Conservation (phyloP, 2,888 invertebrate genomes). For the Chelonus formosanus region DNA sequence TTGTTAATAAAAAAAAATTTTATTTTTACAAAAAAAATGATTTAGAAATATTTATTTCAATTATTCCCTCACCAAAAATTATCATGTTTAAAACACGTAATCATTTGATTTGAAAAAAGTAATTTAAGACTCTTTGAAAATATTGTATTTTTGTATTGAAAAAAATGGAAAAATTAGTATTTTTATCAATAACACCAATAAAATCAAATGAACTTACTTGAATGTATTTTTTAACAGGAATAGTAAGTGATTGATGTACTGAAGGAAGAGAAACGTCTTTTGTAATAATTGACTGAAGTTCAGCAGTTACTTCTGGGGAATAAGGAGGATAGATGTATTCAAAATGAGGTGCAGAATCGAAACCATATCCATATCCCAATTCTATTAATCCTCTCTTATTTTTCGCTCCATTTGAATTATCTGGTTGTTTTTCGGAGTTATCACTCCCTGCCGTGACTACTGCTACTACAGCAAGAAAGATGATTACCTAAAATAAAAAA, state of each 20-base stretch:
- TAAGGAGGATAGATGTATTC: conserved; percentile 20
- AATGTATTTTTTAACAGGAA: conserved; percentile 66
- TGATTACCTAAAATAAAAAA: neutral
- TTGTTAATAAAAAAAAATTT: too few relatives aligned
- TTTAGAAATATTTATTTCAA: too few relatives aligned
- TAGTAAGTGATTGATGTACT: conserved; percentile 48
- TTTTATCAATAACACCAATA: too few relatives aligned
- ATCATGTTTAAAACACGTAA: too few relatives aligned
- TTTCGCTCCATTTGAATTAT: conserved; percentile 42
- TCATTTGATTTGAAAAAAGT: too few relatives aligned
- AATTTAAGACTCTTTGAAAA: too few relatives aligned
- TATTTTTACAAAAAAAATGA: too few relatives aligned
- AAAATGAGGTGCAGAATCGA: neutral
- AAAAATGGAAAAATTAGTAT: too few relatives aligned
- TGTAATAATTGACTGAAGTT: too few relatives aligned
- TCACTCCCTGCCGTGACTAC: conserved; percentile 54
- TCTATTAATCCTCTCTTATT: conserved; percentile 53
- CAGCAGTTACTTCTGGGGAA: conserved; percentile 62
- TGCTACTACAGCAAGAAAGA: conserved; percentile 61
- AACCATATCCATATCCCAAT: conserved; percentile 50
- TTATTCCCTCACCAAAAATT: too few relatives aligned
- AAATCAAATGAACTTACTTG: conserved; percentile 45
- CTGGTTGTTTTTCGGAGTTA: conserved; percentile 41
- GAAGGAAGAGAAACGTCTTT: conserved; percentile 66
- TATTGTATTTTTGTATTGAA: too few relatives aligned